Evolutionary conservation across 2,888 invertebrate genomes (phyloP), one percentile per base, ranked within the genome.

Genomic region (Selenia dentaria): DNA sequence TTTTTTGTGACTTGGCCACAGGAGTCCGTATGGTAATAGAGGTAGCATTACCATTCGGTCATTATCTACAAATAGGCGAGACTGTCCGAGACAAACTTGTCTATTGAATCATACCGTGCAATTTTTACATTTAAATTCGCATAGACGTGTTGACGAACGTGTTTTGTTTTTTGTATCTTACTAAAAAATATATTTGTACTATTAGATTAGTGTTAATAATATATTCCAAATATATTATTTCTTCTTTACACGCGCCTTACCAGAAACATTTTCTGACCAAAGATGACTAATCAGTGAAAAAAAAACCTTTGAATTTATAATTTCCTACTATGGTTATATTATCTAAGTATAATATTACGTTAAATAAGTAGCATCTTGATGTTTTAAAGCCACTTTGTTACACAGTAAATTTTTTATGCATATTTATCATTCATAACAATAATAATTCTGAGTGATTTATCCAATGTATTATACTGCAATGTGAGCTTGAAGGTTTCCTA

Each of bases 401-500:
- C 3, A 5, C 20, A 6, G 10, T 14, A n/a, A 2, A n/a, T n/a
- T 32, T 43, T 32, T 32, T 37, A 8, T 22, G 13, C 9, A 3
- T 13, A 6, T 33, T 6, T 32, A 12, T 14, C 14, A 6, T 14
- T 1, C 6, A 14, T 41, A 36, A 16, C n/a, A n/a, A n/a, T n/a
- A n/a, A 43, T 33, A 14, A 14, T 37, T 26, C 13, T 16, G 10
- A 45, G 18, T 46, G 26, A 40, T 40, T 40, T 36, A 55, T 51
- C 16, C 39, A 58, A 49, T 58, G 50, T 55, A 36, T 40, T 29
- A 61, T 44, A 50, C 37, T 52, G 56, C 45, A 41, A 59, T 51
- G 55, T 59, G 34, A 52, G 54, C 60, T 59, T 63, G 75, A 79
- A 83, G 77, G 80, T 70, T 79, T 69, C 32, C 24, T 31, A 59